These are phyloP conservation scores for Hybos culiciformis DNA, from an alignment of 2,888 invertebrate genomes.

Conservation along the genomic window DNA sequence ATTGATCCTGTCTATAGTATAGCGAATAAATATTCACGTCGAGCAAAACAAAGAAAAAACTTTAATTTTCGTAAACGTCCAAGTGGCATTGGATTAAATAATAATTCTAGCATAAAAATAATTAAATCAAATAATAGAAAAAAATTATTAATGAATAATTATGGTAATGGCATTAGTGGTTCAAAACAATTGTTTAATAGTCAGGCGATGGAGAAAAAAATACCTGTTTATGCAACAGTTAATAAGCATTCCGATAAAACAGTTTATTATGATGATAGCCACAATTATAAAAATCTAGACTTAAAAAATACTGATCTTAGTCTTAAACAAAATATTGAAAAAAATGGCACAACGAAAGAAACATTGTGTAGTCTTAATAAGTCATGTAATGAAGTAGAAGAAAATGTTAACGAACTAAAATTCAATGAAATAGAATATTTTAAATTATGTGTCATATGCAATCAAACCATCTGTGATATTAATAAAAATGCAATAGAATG, in stretches of 20 bases:
- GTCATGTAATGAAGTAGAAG: too few species aligned
- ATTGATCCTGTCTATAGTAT: slow-evolving; percentile 30
- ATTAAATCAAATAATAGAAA: not conserved
- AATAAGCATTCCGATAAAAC: slow-evolving; percentile 19
- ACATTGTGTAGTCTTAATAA: too few species aligned
- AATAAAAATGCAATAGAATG: too few species aligned
- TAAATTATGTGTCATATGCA: too few species aligned
- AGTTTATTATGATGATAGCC: not conserved
- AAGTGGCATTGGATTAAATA: not conserved
- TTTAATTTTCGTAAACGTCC: not conserved
- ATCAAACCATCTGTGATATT: too few species aligned
- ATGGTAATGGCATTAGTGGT: not conserved
- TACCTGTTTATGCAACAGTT: slow-evolving; percentile 27
- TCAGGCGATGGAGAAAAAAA: slow-evolving; percentile 1
- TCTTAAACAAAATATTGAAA: not conserved
- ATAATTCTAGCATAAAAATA: slow-evolving; percentile 1
- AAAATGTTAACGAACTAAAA: too few species aligned
- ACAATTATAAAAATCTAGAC: not conserved
- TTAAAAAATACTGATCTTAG: not conserved
- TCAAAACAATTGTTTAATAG: too few species aligned
- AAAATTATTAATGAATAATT: not conserved
- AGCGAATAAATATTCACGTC: slow-evolving; percentile 29
- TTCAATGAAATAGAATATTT: too few species aligned
- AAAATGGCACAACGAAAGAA: too few species aligned
- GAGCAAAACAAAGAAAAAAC: slow-evolving; percentile 6